Percentiles rank a stretch among this genome's conserved stretches.
Conservation (phyloP, 2,888 invertebrate species). For the Fragum fragum region DNA sequence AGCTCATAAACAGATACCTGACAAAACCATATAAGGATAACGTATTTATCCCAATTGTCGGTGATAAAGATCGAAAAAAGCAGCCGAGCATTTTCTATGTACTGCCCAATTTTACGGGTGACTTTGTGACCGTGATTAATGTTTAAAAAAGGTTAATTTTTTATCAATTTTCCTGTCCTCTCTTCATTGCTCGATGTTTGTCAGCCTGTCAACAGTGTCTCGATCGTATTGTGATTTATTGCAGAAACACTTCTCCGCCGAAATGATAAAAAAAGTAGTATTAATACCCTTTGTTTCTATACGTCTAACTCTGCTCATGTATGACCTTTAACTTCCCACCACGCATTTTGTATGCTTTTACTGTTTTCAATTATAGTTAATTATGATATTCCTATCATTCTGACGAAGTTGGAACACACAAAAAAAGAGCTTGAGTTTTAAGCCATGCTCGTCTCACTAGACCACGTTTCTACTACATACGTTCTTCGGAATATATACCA, state of each 20-base stretch:
- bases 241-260: neutral
- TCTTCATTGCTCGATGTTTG: slow-evolving; percentile 5
- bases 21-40: neutral
- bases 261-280: too few relatives aligned
- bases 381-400: too few relatives aligned
- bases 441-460: too few relatives aligned
- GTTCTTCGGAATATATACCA: too few relatives aligned
- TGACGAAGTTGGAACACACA: too few relatives aligned
- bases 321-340: too few relatives aligned
- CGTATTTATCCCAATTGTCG: neutral
- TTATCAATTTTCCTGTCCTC: slow-evolving; percentile 17
- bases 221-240: slow-evolving; percentile 4
- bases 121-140: slow-evolving; percentile 22
- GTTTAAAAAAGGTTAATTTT: slow-evolving; percentile 27
- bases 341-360: too few relatives aligned
- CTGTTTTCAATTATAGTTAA: too few relatives aligned
- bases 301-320: too few relatives aligned
- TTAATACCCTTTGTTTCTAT: too few relatives aligned
- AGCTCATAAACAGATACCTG: neutral
- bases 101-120: slow-evolving; percentile 19
- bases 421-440: too few relatives aligned
- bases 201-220: neutral
- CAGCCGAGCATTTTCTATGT: neutral
- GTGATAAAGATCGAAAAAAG: neutral
- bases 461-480: too few relatives aligned